Conservation (phyloP, 2,888 invertebrate genomes). For the Iphiclides podalirius region DNA sequence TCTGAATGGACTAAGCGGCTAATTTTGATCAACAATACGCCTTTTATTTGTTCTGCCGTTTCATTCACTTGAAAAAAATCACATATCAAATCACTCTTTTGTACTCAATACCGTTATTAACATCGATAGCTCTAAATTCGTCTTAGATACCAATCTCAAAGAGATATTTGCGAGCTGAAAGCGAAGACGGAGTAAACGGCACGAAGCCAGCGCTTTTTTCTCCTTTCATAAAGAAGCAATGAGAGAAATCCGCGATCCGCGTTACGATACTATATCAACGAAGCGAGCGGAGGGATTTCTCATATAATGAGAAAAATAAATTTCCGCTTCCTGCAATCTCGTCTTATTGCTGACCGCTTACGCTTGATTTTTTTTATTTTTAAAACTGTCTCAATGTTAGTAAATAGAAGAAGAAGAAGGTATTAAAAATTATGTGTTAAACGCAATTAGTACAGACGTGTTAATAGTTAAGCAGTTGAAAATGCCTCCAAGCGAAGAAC, state of each 20-base stretch:
- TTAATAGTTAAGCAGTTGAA: no score
- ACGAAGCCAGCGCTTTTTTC: background rate
- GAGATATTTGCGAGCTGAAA: background rate
- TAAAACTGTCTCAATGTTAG: no score
- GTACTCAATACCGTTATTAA: no score
- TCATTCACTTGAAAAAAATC: no score
- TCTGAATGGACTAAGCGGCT: no score
- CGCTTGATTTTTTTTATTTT: background rate
- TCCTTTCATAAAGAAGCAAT: slow-evolving; percentile 7
- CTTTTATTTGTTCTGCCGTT: no score
- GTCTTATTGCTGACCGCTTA: background rate
- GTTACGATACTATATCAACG: slow-evolving; percentile 11
- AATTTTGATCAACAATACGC: no score
- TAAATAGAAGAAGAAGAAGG: no score
- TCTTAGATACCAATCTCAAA: background rate
- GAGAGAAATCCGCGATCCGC: slow-evolving; percentile 9
- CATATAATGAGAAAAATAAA: slow-evolving; percentile 13
- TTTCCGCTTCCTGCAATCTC: slow-evolving; percentile 1
- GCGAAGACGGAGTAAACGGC: slow-evolving; percentile 4
- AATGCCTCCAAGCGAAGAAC: no score
- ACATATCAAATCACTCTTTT: no score
- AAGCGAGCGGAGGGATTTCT: slow-evolving; percentile 16
- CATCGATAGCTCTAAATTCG: background rate
- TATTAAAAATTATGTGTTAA: no score
- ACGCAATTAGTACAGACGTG: no score